phyloP scores from a whole-genome alignment of 2,797 vertebrate species.

The Acanthurus lineatus region DNA sequence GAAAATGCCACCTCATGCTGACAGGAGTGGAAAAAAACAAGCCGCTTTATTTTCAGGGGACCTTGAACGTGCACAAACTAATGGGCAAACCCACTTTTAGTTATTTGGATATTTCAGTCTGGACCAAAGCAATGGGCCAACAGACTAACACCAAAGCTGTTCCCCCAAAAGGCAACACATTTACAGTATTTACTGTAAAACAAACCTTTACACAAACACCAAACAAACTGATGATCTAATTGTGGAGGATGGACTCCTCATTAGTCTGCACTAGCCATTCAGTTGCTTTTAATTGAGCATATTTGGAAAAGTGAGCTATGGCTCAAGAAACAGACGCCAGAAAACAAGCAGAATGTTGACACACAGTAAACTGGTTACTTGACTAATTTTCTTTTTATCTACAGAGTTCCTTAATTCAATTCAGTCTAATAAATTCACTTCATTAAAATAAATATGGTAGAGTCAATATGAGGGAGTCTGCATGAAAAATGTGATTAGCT shows the following conservation, averaged over 20 bases:
- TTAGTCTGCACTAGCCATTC: neutral
- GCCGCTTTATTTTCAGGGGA: neutral
- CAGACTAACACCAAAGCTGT: no score
- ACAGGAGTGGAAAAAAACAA: neutral
- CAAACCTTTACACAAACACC: neutral
- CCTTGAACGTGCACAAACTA: neutral
- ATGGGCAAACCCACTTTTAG: neutral
- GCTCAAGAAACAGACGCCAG: constrained; percentile 36
- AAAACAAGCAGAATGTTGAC: constrained; percentile 39
- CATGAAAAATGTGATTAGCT: constrained; percentile 69
- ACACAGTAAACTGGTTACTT: constrained; percentile 42
- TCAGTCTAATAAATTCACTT: constrained; percentile 72
- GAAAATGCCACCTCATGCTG: neutral
- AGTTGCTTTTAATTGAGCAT: constrained; percentile 3
- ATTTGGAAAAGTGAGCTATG: constrained; percentile 9
- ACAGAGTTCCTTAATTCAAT: constrained; percentile 62
- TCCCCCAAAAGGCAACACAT: no score
- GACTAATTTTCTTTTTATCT: constrained; percentile 49
- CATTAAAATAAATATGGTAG: constrained; percentile 73
- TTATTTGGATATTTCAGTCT: neutral
- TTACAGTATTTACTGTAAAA: neutral
- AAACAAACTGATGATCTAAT: no score
- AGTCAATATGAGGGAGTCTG: constrained; percentile 61
- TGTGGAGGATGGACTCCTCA: neutral
- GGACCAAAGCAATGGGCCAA: no score